Base-by-base conservation (phyloP, 2,797 vertebrate species). In the Eulemur mongoz region DNA sequence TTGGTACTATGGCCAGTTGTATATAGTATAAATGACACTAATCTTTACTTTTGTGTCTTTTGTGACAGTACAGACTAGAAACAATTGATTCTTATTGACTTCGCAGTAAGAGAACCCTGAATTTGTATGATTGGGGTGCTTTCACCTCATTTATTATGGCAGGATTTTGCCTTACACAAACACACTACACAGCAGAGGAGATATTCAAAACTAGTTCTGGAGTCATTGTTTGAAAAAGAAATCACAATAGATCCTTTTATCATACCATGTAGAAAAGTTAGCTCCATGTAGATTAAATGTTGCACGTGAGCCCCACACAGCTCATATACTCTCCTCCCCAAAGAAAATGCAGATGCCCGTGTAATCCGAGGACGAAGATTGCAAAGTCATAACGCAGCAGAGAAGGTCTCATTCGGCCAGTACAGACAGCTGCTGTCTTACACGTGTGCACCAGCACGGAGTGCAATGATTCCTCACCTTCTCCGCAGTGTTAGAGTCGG, bases 391-490 rank as follows among this genome's bases (percentile, higher is more conserved):
- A 14, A 15, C 3, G 23, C 40, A 23, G 1, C 1, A 43, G 45
- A 38, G 57, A 48, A 69, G 35, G 30, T 1, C 0, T 3, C 5
- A 0, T 22, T 45, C 35, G 5, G 8, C 13, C 22, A 2, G 13
- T 3, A 17, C 0, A 2, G 14, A 43, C 1, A 27, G 4, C 48
- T 9, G 9, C 27, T 10, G 0, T 22, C 9, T 57, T 2, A 3
- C 4, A 57, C 11, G 13, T 0, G 1, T 13, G 27, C 12, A 14
- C 12, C 30, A 15, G 35, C 4, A 8, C 43, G 15, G 0, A 2
- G 9, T 54, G 35, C 0, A 22, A 4, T n/a, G 35, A 67, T 7
- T 18, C 13, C 32, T 59, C 76, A 8, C 32, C 0, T 5, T 32
- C 35, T 5, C 10, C 4, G 4, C 32, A 4, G 25, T 2, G 59